A percentile compares a stretch with the other conserved stretches of the same genome.
These are phyloP conservation scores for Coptodon rendalli DNA, from an alignment of 2,113 vertebrate genomes.

Conservation along the genomic window DNA sequence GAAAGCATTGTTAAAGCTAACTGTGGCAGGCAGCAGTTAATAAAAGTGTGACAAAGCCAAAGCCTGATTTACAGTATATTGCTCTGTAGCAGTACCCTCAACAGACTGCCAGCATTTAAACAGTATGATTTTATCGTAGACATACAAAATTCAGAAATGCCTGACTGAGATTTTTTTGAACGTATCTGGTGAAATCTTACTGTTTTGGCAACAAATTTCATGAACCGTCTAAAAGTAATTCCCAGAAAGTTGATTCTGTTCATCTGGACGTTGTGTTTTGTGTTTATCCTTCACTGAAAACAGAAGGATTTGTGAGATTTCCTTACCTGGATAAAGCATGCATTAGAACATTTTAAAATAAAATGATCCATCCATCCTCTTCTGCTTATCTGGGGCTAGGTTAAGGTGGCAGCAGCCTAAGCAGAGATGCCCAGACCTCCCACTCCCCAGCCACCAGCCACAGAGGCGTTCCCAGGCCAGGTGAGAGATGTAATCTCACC, in stretches of 20 bases:
- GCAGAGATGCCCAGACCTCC: neutral
- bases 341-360: neutral
- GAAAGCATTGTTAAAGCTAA: neutral
- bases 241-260: neutral
- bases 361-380: neutral
- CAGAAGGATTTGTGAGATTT: neutral
- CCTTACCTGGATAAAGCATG: neutral
- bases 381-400: neutral
- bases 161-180: neutral
- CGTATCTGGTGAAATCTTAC: neutral
- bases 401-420: neutral
- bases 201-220: neutral
- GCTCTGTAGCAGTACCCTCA: neutral
- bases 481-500: neutral
- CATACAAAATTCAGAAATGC: neutral
- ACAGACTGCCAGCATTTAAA: neutral
- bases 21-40: neutral
- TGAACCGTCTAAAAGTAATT: neutral
- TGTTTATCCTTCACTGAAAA: neutral
- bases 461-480: neutral
- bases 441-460: neutral
- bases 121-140: neutral
- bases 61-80: neutral
- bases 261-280: neutral
- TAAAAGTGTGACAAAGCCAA: neutral